Base-by-base conservation (phyloP, 2,797 vertebrate species). In the Labeo calbasu region DNA sequence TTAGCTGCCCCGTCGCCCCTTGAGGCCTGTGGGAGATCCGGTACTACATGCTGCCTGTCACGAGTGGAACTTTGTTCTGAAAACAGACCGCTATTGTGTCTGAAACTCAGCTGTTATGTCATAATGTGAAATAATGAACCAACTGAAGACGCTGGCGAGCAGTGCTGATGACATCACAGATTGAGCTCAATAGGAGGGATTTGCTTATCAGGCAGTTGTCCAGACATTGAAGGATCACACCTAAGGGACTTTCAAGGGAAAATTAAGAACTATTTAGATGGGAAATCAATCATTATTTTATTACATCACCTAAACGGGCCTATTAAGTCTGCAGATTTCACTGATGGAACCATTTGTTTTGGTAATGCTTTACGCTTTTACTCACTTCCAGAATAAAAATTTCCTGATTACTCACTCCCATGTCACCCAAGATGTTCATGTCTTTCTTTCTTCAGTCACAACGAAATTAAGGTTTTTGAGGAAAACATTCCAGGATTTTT, bases 51-150 rank as follows among this genome's bases (percentile, higher is more conserved):
- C 50, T n/a, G 53, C 32, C 55, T 59, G 76, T 73, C 68, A 46
- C 85, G 69, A 72, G 48, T 48, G 23, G 19, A 21, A 43, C n/a
- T 1, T 50, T 63, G 5, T 21, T 32, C 17, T 12, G 23, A 63
- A 36, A 65, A 82, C 71, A 82, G 66, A 36, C 40, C 17, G 0
- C 79, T 65, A 48, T 70, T 70, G 66, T 82, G 68, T 43, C 57
- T 46, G 40, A 28, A 23, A n/a, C 51, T 80, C 9, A 63, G 11
- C n/a, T 77, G 73, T 46, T 25, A 70, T 75, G 71, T 70, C 65
- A 82, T 51, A 9, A 43, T 59, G 55, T 59, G n/a, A 59, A 55
- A 77, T 15, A 76, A 53, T 57, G 70, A 65, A 65, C 65, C 59
- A 50, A 32, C 48, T 48, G 57, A 78, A 78, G 40, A 11, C 48